A percentile compares a stretch with the other conserved stretches of the same genome.
Conservation (phyloP, 2,797 vertebrate species). For the Peromyscus eremicus region DNA sequence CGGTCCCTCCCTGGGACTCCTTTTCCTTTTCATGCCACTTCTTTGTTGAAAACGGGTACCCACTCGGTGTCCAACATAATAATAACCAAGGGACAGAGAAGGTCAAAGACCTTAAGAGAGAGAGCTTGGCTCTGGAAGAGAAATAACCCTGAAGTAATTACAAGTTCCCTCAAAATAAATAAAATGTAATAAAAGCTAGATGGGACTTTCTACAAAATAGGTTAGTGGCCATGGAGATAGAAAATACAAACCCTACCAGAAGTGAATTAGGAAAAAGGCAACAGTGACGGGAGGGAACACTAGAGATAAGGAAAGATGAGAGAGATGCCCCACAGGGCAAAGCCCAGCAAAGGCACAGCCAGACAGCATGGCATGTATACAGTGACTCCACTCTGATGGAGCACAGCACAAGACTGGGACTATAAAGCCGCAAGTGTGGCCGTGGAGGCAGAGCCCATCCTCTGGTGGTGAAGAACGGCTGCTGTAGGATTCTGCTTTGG, state of each 20-base stretch:
- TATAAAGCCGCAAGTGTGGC: neutral
- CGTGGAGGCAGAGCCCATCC: neutral
- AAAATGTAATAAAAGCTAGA: neutral
- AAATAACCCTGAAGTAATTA: neutral
- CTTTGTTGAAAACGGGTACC: neutral
- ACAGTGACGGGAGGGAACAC: neutral
- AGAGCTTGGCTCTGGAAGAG: neutral
- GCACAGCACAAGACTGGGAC: neutral
- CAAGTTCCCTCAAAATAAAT: neutral
- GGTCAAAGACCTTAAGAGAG: neutral
- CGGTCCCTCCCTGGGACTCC: neutral
- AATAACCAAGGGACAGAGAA: neutral
- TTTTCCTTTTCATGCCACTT: neutral
- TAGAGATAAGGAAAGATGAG: neutral
- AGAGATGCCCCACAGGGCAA: neutral
- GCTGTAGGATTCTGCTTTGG: neutral
- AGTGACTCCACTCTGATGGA: neutral
- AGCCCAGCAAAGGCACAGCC: neutral
- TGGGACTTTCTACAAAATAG: neutral
- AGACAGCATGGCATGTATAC: neutral
- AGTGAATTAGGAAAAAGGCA: neutral
- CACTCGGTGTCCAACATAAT: neutral
- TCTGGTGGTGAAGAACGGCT: neutral
- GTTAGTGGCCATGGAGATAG: neutral
- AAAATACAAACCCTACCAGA: slow-evolving; percentile 11